Percentiles rank a stretch among this genome's conserved stretches.
Conservation (phyloP, 2,113 vertebrate species). For the Oncorhynchus masou region DNA sequence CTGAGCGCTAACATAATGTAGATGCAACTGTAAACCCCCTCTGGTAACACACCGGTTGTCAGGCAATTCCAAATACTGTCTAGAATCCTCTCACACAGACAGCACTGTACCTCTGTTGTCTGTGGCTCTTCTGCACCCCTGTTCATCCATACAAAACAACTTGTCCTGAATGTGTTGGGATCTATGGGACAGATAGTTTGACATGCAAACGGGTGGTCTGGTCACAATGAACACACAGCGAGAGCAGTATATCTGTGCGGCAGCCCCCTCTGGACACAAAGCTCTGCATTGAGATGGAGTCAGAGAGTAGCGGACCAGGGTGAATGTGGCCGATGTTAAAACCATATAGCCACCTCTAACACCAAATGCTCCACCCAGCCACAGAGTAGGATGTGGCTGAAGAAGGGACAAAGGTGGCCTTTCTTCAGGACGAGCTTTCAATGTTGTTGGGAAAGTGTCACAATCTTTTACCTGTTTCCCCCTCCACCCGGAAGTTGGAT, state of each 20-base stretch:
- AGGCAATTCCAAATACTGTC: background rate
- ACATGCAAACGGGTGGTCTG: conserved; percentile 13
- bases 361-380: conserved; percentile 29
- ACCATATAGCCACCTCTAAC: conserved; percentile 5
- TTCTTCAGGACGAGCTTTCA: conserved; percentile 36
- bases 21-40: background rate
- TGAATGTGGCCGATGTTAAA: conserved; percentile 50
- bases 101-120: background rate
- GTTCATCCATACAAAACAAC: background rate
- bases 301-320: conserved; percentile 17
- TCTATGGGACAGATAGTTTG: background rate
- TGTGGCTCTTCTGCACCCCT: background rate
- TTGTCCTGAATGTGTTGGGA: background rate
- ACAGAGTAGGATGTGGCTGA: conserved; percentile 41
- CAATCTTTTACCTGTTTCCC: background rate
- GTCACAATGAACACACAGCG: conserved; percentile 31
- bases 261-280: conserved; percentile 33
- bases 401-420: conserved; percentile 51
- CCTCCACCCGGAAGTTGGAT: background rate
- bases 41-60: background rate
- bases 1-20: conserved; percentile 10
- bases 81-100: background rate
- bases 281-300: conserved; percentile 26
- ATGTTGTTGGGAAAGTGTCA: conserved; percentile 14
- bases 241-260: conserved; percentile 12